phyloP scores from a whole-genome alignment of 2,888 invertebrate genomes.

The Diplazon laetatorius region DNA sequence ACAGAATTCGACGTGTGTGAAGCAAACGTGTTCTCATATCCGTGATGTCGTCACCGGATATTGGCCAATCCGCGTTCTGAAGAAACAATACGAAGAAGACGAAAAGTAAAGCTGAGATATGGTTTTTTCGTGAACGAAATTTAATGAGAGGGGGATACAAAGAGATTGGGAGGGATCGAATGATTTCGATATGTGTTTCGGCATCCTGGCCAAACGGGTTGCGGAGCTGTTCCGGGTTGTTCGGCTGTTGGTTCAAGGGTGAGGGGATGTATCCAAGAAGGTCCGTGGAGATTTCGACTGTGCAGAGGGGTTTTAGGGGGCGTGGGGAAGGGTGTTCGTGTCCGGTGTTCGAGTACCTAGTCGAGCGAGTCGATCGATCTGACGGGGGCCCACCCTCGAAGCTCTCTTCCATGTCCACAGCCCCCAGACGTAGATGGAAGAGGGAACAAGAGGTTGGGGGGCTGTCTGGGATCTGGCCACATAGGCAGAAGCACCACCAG shows the following conservation, averaged over 20 bases:
- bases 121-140: too few relatives aligned
- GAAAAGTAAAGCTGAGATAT: too few relatives aligned
- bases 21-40: too few relatives aligned
- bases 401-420: constrained; percentile 42
- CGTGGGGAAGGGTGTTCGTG: constrained; percentile 44
- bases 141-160: too few relatives aligned
- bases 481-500: not conserved
- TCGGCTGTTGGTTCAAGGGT: constrained; percentile 14
- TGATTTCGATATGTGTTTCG: too few relatives aligned
- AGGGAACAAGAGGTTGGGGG: constrained; percentile 49
- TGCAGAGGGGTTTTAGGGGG: constrained; percentile 38
- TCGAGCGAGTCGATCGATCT: constrained; percentile 64
- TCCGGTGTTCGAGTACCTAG: constrained; percentile 64
- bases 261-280: constrained; percentile 47
- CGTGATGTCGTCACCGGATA: not conserved
- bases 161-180: too few relatives aligned
- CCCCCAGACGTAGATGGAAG: constrained; percentile 52
- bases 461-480: constrained; percentile 43
- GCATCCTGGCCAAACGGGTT: not conserved
- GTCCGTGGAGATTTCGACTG: constrained; percentile 46
- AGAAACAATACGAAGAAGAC: too few relatives aligned
- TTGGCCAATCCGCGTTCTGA: too few relatives aligned
- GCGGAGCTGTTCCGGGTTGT: constrained; percentile 5
- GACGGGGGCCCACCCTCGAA: constrained; percentile 41
- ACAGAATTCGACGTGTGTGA: too few relatives aligned